phyloP scores from a whole-genome alignment of 23 tunicate species.

The Styela plicata region DNA sequence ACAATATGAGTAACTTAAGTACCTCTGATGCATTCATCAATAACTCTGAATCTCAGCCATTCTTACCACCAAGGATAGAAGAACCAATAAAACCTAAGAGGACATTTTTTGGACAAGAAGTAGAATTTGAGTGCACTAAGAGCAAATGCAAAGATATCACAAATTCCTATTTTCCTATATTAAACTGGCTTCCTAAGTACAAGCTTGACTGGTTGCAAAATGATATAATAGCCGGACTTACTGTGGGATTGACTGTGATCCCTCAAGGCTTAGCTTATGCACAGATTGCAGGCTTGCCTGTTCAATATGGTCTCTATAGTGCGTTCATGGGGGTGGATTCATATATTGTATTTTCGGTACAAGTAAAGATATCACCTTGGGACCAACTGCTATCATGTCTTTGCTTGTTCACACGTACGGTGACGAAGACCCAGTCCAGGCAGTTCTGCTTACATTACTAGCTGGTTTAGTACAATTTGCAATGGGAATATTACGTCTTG shows the following conservation, averaged over 20 bases:
- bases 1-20: too few relatives aligned
- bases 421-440: constrained; percentile 81
- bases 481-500: constrained; percentile 82
- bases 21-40: too few relatives aligned
- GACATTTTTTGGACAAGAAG: too few relatives aligned
- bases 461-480: constrained; percentile 77
- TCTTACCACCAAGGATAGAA: too few relatives aligned
- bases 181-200: constrained; percentile 82
- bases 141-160: constrained; percentile 14
- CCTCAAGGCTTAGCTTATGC: constrained; percentile 94
- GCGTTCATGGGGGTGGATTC: constrained; percentile 94
- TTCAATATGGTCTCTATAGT: constrained; percentile 95
- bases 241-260: too few relatives aligned
- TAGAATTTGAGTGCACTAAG: background rate
- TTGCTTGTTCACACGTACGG: constrained; percentile 74
- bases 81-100: too few relatives aligned
- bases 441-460: constrained; percentile 70
- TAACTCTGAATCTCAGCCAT: too few relatives aligned
- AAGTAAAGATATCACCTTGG: constrained; percentile 89
- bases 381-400: constrained; percentile 98
- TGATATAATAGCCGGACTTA: too few relatives aligned
- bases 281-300: constrained; percentile 83
- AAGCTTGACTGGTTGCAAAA: constrained; percentile 79
- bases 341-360: constrained; percentile 90
- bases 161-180: constrained; percentile 45